Base-by-base conservation (phyloP, 2,113 vertebrate species). In the Melanerpes aurifrons region DNA sequence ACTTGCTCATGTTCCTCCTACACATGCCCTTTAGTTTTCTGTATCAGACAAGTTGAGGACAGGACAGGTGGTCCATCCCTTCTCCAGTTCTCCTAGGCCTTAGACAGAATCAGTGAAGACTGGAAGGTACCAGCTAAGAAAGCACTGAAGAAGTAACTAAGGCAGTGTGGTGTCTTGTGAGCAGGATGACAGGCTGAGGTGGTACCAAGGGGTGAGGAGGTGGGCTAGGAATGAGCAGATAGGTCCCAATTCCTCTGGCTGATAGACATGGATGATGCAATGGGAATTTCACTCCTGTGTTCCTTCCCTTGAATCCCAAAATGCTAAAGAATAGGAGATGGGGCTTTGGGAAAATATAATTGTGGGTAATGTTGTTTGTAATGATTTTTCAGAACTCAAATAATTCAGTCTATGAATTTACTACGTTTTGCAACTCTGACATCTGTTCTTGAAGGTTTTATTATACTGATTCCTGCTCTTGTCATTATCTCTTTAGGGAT, bases 401-500 rank as follows among this genome's bases (percentile, higher is more conserved):
- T 71, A 50, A 64, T 68, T 82, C 71, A 57, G 28, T 53, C 17
- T 45, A 26, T 50, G 19, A 59, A 47, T 57, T 77, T 69, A 53
- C 31, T 37, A 32, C 4, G 12, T 71, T 73, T 62, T 92, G 72
- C 40, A 81, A 75, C 48, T 83, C 43, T 69, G 71, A 79, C 59
- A 54, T 64, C 45, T 40, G 74, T 76, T 64, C 25, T 32, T 48
- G 43, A 57, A 64, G 29, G 17, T 76, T 81, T 45, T 95, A 87
- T 68, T 76, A 2, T 82, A 14, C 24, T 72, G 20, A 66, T 87
- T 87, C 50, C 61, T 67, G 32, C 37, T 86, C 31, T 50, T 28
- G 13, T 79, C 76, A 32, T 40, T 90, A 1, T 43, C 62, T 92
- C 82, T 86, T 72, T 43, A 83, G 53, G 61, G 78, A 89, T 91